These are phyloP conservation scores for Allobates femoralis DNA, from an alignment of 2,797 vertebrate genomes.

Conservation along the genomic window DNA sequence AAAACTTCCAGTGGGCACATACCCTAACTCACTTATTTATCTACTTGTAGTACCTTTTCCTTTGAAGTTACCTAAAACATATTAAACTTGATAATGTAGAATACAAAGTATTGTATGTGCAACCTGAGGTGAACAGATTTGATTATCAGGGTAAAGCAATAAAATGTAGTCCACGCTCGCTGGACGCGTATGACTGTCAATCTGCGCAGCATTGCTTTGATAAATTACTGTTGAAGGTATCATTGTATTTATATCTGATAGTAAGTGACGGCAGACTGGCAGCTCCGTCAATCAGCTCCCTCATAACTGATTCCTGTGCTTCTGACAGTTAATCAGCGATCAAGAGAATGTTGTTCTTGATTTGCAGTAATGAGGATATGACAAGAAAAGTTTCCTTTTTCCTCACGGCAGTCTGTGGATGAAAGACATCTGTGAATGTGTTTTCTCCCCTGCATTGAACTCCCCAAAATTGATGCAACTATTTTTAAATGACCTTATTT, in stretches of 20 bases:
- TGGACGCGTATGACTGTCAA: constrained; percentile 44
- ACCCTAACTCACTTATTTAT: too few species aligned
- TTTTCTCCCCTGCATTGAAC: constrained; percentile 23
- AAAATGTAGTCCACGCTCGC: constrained; percentile 25
- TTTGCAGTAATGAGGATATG: constrained; percentile 66
- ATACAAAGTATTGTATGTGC: neutral
- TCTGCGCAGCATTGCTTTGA: constrained; percentile 52
- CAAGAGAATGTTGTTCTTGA: constrained; percentile 69
- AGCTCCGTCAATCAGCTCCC: constrained; percentile 64
- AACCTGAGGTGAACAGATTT: neutral
- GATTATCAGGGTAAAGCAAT: constrained; percentile 10
- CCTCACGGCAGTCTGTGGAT: constrained; percentile 65
- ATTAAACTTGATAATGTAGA: neutral
- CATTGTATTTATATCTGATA: constrained; percentile 64
- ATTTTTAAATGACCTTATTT: neutral
- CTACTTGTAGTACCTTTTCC: neutral
- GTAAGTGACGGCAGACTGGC: constrained; percentile 67
- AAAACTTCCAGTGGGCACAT: too few species aligned
- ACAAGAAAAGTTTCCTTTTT: constrained; percentile 64
- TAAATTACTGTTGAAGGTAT: constrained; percentile 63
- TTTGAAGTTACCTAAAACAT: neutral
- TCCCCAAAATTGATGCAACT: constrained; percentile 22
- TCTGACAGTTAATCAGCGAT: constrained; percentile 69
- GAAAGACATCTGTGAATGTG: constrained; percentile 67
- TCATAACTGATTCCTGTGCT: constrained; percentile 53